A percentile compares a stretch with the other conserved stretches of the same genome.
phyloP scores from a whole-genome alignment of 2,888 invertebrate species.

The Sylvicola fuscatus region DNA sequence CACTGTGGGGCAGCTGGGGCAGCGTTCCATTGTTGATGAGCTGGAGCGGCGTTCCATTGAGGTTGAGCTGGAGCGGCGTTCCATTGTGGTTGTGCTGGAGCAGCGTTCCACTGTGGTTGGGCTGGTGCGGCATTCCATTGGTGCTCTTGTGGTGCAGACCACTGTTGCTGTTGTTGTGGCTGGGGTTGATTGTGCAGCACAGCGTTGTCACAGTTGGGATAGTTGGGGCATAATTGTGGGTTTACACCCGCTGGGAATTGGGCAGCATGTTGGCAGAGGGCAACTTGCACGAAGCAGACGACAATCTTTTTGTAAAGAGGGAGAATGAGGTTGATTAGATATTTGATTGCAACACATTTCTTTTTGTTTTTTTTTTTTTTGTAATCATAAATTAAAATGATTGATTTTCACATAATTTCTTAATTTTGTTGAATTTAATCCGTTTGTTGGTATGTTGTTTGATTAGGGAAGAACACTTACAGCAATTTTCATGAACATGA shows the following conservation, averaged over 20 bases:
- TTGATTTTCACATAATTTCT: no score
- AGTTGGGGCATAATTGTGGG: slow-evolving; percentile 28
- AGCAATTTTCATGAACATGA: no score
- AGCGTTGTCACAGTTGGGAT: slow-evolving; percentile 29
- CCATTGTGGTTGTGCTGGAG: slow-evolving; percentile 4
- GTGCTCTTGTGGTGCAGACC: slow-evolving; percentile 9
- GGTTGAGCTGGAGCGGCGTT: slow-evolving; percentile 3
- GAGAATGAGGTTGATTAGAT: no score
- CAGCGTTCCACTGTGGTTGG: slow-evolving; percentile 4
- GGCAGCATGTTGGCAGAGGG: slow-evolving; percentile 23
- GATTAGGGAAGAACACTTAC: no score
- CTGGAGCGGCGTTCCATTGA: neutral
- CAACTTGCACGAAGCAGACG: slow-evolving; percentile 5
- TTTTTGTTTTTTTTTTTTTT: no score
- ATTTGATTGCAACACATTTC: no score
- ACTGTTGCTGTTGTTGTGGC: slow-evolving; percentile 6
- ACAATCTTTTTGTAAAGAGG: no score
- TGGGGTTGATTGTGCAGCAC: slow-evolving; percentile 19
- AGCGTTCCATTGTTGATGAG: slow-evolving; percentile 2
- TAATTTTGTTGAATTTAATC: no score
- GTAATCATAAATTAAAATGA: no score
- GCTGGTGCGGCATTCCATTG: slow-evolving; percentile 10
- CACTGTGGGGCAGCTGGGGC: slow-evolving; percentile 1
- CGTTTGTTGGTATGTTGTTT: no score
- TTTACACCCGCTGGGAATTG: slow-evolving; percentile 29